These are phyloP conservation scores for Intellagama lesueurii DNA, from an alignment of 2,797 vertebrate genomes.

Conservation along the genomic window DNA sequence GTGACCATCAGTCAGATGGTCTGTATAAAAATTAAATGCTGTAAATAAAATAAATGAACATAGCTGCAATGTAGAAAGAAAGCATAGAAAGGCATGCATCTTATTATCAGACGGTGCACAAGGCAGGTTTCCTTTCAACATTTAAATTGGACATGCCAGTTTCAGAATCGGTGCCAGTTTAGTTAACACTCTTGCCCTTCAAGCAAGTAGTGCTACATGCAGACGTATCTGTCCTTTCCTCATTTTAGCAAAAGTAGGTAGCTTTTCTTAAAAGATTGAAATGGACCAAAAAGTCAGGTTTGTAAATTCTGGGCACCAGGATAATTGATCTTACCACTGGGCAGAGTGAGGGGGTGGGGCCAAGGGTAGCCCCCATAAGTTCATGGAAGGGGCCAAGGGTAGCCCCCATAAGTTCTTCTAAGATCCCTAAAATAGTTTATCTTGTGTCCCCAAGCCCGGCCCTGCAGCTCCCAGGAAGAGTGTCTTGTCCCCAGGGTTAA, in stretches of 20 bases:
- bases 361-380: not conserved
- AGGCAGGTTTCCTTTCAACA: not conserved
- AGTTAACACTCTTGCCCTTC: not conserved
- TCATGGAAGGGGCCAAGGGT: not conserved
- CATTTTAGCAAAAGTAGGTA: not conserved
- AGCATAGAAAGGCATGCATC: too few relatives aligned
- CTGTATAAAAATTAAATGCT: too few relatives aligned
- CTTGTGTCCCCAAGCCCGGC: not conserved
- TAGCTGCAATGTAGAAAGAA: too few relatives aligned
- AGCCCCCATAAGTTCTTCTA: not conserved
- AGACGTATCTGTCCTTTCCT: not conserved
- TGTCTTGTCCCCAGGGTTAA: not conserved
- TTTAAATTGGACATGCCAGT: not conserved
- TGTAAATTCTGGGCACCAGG: not conserved
- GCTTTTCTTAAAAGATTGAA: not conserved
- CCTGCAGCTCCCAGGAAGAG: too few relatives aligned
- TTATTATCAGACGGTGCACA: too few relatives aligned
- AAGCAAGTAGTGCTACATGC: not conserved
- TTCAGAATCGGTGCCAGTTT: not conserved
- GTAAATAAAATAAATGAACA: too few relatives aligned
- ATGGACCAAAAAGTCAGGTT: too few relatives aligned
- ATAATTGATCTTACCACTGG: not conserved
- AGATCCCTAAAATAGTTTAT: not conserved
- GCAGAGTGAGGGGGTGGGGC: not conserved
- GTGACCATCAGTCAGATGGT: too few relatives aligned